Base-by-base conservation (phyloP, 2,888 invertebrate species). In the Oscheius sp. region DNA sequence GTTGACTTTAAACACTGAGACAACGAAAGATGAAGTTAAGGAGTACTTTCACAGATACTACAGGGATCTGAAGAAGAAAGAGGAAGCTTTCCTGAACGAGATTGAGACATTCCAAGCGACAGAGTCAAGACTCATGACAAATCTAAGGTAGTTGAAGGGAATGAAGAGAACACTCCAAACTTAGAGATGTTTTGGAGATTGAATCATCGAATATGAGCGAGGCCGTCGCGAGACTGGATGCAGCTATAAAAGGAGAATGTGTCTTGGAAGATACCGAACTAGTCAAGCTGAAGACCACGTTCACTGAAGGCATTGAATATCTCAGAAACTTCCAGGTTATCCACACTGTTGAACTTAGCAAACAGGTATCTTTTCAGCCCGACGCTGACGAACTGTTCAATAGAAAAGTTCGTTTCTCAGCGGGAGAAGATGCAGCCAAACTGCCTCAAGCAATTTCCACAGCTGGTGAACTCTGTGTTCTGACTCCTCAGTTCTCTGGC, bases 161-260 rank as follows among this genome's bases (percentile, higher is more conserved):
- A 13, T 58, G n/a, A 9, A 4, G 9, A 7, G 13, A 35, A 33
- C 3, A n/a, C 4, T 5, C 42, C 4, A 2, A 42, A 32, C 73
- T 76, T 48, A 74, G 81, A 47, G 81, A 81, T 70, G 83, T 84
- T 91, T 92, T 98, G 86, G 96, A 96, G 90, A 93, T 94, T 90
- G 98, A 99, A 91, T 94, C 96, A 89, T 93, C 94, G 84, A 98
- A 97, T 91, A 95, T 98, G 88, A 93, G 94, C 89, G 96, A 96
- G 90, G 98, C 97, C 91, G 96, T 96, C 91, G 96, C 97, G 90
- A 92, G 96, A 89, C 95, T 95, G 66, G 96, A 97, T 90, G 95
- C 85, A 13, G 85, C 77, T 7, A 78, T 85, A 37, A 84, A 83
- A 82, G 86, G 72, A 82, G 89, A 80, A 73, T 80, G 81, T 50